Base-by-base conservation (phyloP, 1,140 invertebrate species). In the Zaprionus gabonicus region DNA sequence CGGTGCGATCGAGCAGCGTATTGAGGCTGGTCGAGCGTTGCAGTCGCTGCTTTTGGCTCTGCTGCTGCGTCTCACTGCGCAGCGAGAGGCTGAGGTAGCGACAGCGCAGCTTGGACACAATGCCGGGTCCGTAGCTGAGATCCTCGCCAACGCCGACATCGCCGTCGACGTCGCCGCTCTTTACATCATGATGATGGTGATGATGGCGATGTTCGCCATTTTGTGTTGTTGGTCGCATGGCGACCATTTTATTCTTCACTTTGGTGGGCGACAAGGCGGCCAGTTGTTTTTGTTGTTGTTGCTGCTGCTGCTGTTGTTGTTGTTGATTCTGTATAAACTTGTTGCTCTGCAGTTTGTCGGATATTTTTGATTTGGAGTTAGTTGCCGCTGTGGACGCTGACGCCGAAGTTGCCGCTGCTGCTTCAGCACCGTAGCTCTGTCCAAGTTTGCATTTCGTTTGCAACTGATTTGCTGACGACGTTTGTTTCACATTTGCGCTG, bases 111-210 rank as follows among this genome's bases (percentile, higher is more conserved):
- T 96, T 96, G 79, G 96, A 97, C 4, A 98, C 97, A 82, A 98
- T 98, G 7, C 97, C 97, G 10, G 97, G 97, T 0, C 97, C 97
- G 93, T 98, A 98, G 78, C 96, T 96, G 20, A 98, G 92, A 84
- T 98, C 97, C 93, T 98, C 97, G 60, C 71, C 38, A 60, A 67
- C 65, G 38, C 34, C 55, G 15, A 17, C 46, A n/a, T 49, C 60
- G 7, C 20, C 44, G 28, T 23, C 67, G 53, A 49, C 59, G 27
- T 58, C 62, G 64, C 41, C 60, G 12, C 31, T 64, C 28, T 53
- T 67, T 5, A 58, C 65, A 67, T 57, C 68, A 28, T 70, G 20
- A 38, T 71, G 76, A 71, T 80, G 57, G 27, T 70, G 74, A 70
- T 79, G 73, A 71, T 88, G 85, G 68, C 84, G 83, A 60, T 91